Base-by-base conservation (phyloP, 2,113 vertebrate species). In the Dasyurus viverrinus region DNA sequence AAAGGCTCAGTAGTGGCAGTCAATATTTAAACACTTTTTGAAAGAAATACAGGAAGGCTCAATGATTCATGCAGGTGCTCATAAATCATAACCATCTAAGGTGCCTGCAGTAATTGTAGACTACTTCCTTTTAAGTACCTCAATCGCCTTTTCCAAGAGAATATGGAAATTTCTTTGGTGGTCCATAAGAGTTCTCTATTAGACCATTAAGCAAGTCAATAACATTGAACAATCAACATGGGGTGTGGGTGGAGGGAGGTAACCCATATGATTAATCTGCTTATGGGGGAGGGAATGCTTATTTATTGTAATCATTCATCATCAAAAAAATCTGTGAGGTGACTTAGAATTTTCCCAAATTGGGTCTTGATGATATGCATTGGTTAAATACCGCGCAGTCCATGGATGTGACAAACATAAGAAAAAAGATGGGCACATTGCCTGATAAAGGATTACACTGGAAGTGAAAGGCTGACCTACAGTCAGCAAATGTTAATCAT, bases 401-500 rank as follows among this genome's bases (percentile, higher is more conserved):
- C 55, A 95, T 36, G 97, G 97, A 97, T 0, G 53, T 97, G 93
- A 97, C 98, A 96, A 97, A 97, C 98, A 97, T 76, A 95, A 97
- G 97, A 98, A 98, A 84, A 98, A 98, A 97, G 98, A 97, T 97
- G 97, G 98, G 98, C 98, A 92, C 91, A 92, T 97, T 98, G 98
- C 98, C 98, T 98, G 98, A 98, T 98, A 98, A 98, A 98, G 98
- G 97, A 98, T 99, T 98, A 98, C 97, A 97, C 98, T 96, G 97
- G 97, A 95, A 98, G 98, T 98, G 98, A 99, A 99, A 98, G 97
- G 97, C 98, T 99, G 98, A 99, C 99, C 99, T 98, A 94, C 98
- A 98, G 98, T 98, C 98, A 98, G 98, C 97, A 98, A 98, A 98
- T 99, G 99, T 99, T 99, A 99, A 99, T 99, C 99, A 99, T 99